phyloP scores from a whole-genome alignment of 2,797 vertebrate species.

The Parauchenoglanis ngamensis region DNA sequence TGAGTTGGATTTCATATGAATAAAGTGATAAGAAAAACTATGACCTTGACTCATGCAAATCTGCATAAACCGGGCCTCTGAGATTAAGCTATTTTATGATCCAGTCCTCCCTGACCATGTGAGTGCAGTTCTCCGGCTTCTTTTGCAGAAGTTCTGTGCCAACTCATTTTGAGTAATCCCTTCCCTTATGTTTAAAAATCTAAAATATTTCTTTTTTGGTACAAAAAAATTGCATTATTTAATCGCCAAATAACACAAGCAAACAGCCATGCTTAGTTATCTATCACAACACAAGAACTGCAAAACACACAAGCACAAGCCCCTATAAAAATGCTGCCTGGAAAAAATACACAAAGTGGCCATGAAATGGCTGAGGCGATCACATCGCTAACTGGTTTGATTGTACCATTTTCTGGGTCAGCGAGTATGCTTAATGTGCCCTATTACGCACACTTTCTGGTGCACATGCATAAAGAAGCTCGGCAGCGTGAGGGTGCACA shows the following conservation, averaged over 20 bases:
- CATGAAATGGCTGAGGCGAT: neutral
- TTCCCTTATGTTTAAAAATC: neutral
- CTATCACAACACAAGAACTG: neutral
- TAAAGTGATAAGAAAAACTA: neutral
- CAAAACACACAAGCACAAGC: neutral
- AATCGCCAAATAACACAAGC: neutral
- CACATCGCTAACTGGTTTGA: slow-evolving; percentile 31
- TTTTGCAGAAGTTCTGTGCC: neutral
- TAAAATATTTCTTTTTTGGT: neutral
- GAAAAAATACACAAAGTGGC: neutral
- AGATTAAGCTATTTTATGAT: slow-evolving; percentile 8
- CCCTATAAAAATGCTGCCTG: neutral
- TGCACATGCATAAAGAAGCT: slow-evolving; percentile 41
- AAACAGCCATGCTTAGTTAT: neutral
- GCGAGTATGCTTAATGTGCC: slow-evolving; percentile 31
- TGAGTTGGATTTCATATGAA: slow-evolving; percentile 2
- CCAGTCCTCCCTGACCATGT: neutral
- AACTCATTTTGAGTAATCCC: neutral
- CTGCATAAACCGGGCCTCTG: neutral
- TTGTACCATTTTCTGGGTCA: slow-evolving; percentile 46
- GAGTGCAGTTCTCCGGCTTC: neutral
- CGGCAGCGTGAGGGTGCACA: slow-evolving; percentile 37
- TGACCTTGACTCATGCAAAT: slow-evolving; percentile 26
- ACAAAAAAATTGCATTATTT: neutral
- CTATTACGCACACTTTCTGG: slow-evolving; percentile 34